Percentiles rank a stretch among this genome's conserved stretches.
These are phyloP conservation scores for Dichetophora obliterata DNA, from an alignment of 2,888 invertebrate species.

Conservation along the genomic window DNA sequence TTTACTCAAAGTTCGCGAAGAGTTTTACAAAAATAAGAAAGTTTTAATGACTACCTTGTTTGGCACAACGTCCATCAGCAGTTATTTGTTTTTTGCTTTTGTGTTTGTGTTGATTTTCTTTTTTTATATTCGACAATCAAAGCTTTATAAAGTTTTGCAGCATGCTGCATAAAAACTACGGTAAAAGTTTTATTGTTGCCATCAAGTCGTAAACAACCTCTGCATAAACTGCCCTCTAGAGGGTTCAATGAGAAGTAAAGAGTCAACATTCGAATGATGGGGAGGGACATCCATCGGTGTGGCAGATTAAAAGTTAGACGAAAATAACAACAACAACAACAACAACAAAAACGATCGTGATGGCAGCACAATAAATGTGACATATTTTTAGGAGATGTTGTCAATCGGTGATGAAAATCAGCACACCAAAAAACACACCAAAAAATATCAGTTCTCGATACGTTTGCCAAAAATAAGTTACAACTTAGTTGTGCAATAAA, in stretches of 20 bases:
- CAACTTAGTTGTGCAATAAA: background rate
- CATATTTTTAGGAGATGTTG: slow-evolving; percentile 19
- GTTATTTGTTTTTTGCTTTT: no score
- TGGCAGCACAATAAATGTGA: slow-evolving; percentile 13
- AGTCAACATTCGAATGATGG: slow-evolving; percentile 5
- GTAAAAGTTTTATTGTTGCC: background rate
- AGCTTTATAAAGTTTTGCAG: background rate
- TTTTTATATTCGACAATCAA: background rate
- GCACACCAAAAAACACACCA: background rate
- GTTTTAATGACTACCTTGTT: no score
- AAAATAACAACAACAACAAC: background rate
- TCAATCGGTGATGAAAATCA: background rate
- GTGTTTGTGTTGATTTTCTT: background rate
- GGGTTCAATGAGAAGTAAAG: background rate
- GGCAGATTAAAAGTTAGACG: slow-evolving; percentile 1
- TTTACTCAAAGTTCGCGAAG: no score
- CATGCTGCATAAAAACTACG: slow-evolving; percentile 4
- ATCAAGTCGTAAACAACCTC: background rate
- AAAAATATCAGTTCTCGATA: background rate
- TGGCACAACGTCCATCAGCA: no score
- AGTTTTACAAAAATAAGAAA: no score
- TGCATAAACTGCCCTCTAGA: background rate
- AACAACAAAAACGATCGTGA: background rate
- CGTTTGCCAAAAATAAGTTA: background rate
- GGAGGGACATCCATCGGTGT: background rate